These are phyloP conservation scores for Chaunax sp. DNA, from an alignment of 2,797 vertebrate genomes.

Conservation along the genomic window DNA sequence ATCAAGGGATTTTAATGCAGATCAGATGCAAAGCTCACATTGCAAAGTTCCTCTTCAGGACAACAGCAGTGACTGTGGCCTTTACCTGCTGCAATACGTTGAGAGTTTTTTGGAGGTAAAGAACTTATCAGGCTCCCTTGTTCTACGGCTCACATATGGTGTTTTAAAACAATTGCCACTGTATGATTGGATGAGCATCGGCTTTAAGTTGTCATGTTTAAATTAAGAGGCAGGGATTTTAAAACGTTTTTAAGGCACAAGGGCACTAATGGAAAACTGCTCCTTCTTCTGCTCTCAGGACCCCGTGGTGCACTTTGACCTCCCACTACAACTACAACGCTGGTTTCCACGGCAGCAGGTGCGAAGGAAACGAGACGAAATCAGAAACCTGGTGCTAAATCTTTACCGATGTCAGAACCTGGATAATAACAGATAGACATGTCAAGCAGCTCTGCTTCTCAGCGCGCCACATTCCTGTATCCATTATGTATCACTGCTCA, in stretches of 20 bases:
- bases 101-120: conserved; percentile 95
- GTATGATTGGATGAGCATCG: not conserved
- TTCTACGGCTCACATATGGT: not conserved
- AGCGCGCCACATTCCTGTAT: conserved; percentile 40
- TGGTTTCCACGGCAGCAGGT: conserved; percentile 95
- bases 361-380: conserved; percentile 93
- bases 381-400: conserved; percentile 92
- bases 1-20: conserved; percentile 85
- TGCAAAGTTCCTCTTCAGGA: conserved; percentile 95
- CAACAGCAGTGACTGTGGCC: conserved; percentile 96
- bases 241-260: not conserved
- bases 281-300: conserved; percentile 80
- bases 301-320: conserved; percentile 93
- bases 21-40: conserved; percentile 86
- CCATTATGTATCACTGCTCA: conserved; percentile 65
- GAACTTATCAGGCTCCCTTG: not conserved
- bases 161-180: not conserved
- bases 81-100: conserved; percentile 95
- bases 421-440: conserved; percentile 62
- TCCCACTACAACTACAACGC: conserved; percentile 88
- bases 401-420: conserved; percentile 88
- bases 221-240: not conserved
- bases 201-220: not conserved
- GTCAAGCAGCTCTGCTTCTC: conserved; percentile 4
- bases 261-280: not conserved